phyloP scores from a whole-genome alignment of 1,140 invertebrate species.

The Pseudoatta argentina region DNA sequence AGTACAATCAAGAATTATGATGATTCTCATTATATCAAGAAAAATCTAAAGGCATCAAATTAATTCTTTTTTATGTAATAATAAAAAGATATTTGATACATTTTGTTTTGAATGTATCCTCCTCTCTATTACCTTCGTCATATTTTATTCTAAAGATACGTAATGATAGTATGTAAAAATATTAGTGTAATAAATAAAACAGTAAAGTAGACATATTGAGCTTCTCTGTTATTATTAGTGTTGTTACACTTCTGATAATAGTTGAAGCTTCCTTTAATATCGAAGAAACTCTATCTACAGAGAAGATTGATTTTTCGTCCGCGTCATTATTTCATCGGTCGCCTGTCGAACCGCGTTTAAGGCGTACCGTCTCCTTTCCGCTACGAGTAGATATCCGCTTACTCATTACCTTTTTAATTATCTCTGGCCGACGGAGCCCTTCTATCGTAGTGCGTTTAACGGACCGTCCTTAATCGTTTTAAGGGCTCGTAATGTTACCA shows the following conservation, averaged over 20 bases:
- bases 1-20: not conserved
- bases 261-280: constrained; percentile 20
- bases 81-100: not conserved
- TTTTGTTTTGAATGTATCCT: not conserved
- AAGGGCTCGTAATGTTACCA: constrained; percentile 64
- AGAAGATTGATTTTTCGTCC: constrained; percentile 54
- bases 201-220: not conserved
- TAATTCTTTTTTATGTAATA: not conserved
- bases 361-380: constrained; percentile 17
- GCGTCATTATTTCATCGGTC: constrained; percentile 61
- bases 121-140: not conserved
- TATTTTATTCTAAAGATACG: not conserved
- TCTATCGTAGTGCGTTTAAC: constrained; percentile 75
- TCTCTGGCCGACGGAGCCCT: constrained; percentile 59
- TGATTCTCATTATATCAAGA: not conserved
- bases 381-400: constrained; percentile 67
- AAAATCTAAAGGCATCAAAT: not conserved
- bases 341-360: constrained; percentile 40
- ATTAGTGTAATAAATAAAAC: constrained; percentile 2
- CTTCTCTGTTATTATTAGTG: constrained; percentile 26
- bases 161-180: not conserved
- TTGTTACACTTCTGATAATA: constrained; percentile 22
- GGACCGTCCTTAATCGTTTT: constrained; percentile 78
- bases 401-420: constrained; percentile 82
- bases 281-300: constrained; percentile 26